phyloP scores from a whole-genome alignment of 1,140 invertebrate genomes.

The Teleopsis dalmanni region DNA sequence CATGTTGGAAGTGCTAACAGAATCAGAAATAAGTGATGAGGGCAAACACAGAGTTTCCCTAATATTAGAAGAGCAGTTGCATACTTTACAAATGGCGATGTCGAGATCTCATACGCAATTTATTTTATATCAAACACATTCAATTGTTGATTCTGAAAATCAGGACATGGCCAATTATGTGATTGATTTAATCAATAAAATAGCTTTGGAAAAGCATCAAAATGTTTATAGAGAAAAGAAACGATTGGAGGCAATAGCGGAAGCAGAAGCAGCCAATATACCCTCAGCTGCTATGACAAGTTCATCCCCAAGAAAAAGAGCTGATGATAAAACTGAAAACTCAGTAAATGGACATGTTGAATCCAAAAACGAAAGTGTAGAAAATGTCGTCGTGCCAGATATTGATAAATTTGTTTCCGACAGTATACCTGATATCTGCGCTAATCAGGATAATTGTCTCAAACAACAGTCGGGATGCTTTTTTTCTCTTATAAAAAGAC shows the following conservation, averaged over 20 bases:
- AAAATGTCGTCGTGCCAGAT: conserved; percentile 47
- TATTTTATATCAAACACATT: conserved; percentile 63
- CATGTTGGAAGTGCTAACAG: conserved; percentile 59
- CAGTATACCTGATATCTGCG: conserved; percentile 50
- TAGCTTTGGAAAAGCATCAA: conserved; percentile 55
- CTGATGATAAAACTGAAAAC: neutral
- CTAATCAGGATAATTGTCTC: conserved; percentile 46
- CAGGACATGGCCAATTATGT: conserved; percentile 54
- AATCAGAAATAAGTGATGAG: conserved; percentile 54
- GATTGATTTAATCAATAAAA: conserved; percentile 54
- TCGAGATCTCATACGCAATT: conserved; percentile 64
- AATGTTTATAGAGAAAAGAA: conserved; percentile 31
- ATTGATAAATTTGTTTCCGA: conserved; percentile 63
- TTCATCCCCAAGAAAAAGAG: conserved; percentile 27
- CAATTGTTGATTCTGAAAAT: conserved; percentile 59
- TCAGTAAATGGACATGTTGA: neutral
- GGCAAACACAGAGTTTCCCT: conserved; percentile 51
- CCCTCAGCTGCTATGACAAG: conserved; percentile 33
- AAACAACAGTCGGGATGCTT: conserved; percentile 55
- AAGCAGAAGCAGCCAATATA: conserved; percentile 34
- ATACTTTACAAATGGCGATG: conserved; percentile 56
- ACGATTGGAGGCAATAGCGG: conserved; percentile 33
- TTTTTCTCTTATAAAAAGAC: conserved; percentile 61
- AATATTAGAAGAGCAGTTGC: conserved; percentile 59
- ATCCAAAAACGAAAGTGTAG: neutral